Percentiles rank a stretch among this genome's conserved stretches.
Evolutionary conservation across 2,797 vertebrate species (phyloP).

Genomic region (Diplodus sargus): DNA sequence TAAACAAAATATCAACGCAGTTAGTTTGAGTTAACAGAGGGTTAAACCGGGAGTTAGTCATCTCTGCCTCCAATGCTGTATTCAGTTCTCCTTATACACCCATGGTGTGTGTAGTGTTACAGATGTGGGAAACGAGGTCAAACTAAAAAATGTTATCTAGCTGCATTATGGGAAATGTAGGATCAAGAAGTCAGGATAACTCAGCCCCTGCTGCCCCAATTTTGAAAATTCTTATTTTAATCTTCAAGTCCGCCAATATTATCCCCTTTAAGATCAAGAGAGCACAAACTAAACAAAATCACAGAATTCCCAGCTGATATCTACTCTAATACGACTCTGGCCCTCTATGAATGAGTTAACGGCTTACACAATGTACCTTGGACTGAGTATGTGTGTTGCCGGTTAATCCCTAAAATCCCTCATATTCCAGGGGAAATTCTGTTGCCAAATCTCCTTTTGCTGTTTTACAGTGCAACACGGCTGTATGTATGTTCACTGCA

Average conservation of each 20-base stretch:
- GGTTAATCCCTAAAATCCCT: conserved; percentile 77
- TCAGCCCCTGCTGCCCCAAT: not conserved
- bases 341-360: conserved; percentile 56
- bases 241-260: not conserved
- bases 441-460: conserved; percentile 65
- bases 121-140: no score
- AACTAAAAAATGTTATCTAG: not conserved
- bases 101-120: no score
- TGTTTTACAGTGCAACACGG: conserved; percentile 28
- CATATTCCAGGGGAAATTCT: conserved; percentile 68
- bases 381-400: conserved; percentile 65
- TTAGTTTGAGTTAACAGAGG: no score
- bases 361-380: conserved; percentile 68
- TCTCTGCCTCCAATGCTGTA: no score
- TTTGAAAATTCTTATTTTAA: not conserved
- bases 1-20: no score
- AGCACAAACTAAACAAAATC: not conserved
- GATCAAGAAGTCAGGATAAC: not conserved
- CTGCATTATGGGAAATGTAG: not conserved
- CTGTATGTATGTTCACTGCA: conserved; percentile 9
- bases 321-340: not conserved
- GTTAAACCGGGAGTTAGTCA: no score
- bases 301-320: not conserved
- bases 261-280: not conserved
- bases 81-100: no score